Evolutionary conservation across 1,140 invertebrate genomes (phyloP).

Genomic region (Stenopsyche tienmushanensis): DNA sequence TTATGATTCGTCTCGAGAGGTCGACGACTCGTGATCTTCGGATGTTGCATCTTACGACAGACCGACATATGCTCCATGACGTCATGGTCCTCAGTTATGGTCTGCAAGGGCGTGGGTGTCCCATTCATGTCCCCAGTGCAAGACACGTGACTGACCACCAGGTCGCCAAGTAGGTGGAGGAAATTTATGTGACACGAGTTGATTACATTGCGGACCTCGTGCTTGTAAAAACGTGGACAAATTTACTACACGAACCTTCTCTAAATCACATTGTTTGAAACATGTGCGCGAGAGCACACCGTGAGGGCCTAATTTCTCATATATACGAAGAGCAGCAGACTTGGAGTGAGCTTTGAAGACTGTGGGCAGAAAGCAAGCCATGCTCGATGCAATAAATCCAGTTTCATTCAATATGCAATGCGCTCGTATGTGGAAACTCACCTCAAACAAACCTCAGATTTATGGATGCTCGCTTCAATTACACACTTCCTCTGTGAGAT

Average conservation of each 20-base stretch:
- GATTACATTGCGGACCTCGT: no score
- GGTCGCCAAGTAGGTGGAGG: neutral
- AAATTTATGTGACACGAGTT: constrained; percentile 1
- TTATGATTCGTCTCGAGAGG: neutral
- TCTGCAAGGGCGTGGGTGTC: constrained; percentile 20
- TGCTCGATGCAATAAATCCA: no score
- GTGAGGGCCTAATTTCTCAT: no score
- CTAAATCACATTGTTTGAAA: neutral
- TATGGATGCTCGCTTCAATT: no score
- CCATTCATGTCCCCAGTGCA: constrained; percentile 27
- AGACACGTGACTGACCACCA: neutral
- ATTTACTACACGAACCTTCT: neutral
- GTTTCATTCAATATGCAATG: no score
- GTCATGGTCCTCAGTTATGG: constrained; percentile 11
- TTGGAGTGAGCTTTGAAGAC: no score
- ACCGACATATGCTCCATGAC: constrained; percentile 5
- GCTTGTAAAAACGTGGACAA: neutral
- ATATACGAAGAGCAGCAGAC: no score
- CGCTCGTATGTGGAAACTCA: no score
- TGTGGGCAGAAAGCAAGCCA: no score
- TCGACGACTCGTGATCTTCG: constrained; percentile 17
- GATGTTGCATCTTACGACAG: constrained; percentile 21
- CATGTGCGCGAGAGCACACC: no score
- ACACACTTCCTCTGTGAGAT: no score
- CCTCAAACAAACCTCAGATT: no score